phyloP scores from a whole-genome alignment of 2,888 invertebrate genomes.

The Ptychoptera contaminata region DNA sequence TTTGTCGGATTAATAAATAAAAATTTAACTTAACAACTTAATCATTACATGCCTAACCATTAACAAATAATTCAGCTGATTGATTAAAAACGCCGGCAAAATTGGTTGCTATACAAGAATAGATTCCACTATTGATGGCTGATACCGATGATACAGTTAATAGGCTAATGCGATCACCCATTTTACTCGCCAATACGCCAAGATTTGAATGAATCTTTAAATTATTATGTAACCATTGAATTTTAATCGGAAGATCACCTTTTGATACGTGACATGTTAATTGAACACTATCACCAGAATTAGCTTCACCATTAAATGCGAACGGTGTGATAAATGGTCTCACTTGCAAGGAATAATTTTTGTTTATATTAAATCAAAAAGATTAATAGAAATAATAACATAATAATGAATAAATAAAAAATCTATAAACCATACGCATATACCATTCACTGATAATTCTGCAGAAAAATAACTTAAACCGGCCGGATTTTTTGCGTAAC shows the following conservation, averaged over 20 bases:
- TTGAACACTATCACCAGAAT: constrained; percentile 49
- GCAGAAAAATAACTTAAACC: constrained; percentile 33
- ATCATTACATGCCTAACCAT: constrained; percentile 46
- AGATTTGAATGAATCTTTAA: constrained; percentile 25
- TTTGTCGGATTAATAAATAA: neutral
- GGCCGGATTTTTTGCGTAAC: constrained; percentile 43
- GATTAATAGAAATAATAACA: neutral
- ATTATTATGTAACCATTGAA: constrained; percentile 41
- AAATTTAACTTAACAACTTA: constrained; percentile 24
- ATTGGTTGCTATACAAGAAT: constrained; percentile 43
- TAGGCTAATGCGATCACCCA: constrained; percentile 40
- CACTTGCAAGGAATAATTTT: constrained; percentile 30
- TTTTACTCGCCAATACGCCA: constrained; percentile 41
- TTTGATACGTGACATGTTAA: constrained; percentile 41
- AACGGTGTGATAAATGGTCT: constrained; percentile 55
- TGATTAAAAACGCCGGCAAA: constrained; percentile 39
- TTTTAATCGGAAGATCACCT: constrained; percentile 47
- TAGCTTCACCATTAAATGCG: constrained; percentile 53
- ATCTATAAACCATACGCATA: neutral
- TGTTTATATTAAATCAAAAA: neutral
- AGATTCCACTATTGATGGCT: constrained; percentile 46
- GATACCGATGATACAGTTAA: constrained; percentile 48
- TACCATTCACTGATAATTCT: constrained; percentile 28
- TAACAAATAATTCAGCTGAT: constrained; percentile 54
- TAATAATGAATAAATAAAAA: constrained; percentile 6